A percentile compares a stretch with the other conserved stretches of the same genome.
These are phyloP conservation scores for Cervus canadensis DNA, from an alignment of 2,113 vertebrate genomes.

Conservation along the genomic window DNA sequence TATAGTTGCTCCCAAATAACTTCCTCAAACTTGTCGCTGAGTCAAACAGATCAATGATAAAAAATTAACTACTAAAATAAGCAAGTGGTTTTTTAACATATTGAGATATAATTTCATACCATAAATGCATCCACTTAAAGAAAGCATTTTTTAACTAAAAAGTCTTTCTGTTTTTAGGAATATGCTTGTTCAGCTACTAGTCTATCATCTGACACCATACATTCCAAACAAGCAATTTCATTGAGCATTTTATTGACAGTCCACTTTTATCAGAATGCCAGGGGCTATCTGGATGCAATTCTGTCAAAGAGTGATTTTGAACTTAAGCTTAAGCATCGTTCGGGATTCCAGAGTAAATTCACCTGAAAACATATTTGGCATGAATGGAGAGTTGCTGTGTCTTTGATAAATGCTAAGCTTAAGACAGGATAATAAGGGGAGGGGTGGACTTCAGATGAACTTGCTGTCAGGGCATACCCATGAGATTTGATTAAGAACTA, in stretches of 20 bases:
- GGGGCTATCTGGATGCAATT: slow-evolving; percentile 40
- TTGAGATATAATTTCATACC: background rate
- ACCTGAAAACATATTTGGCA: slow-evolving; percentile 41
- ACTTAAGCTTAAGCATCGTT: background rate
- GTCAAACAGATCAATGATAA: background rate
- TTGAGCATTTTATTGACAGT: slow-evolving; percentile 64
- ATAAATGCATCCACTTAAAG: background rate
- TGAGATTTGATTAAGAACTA: slow-evolving; percentile 18
- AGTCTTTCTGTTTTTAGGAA: background rate
- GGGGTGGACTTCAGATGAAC: background rate
- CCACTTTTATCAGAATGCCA: slow-evolving; percentile 52
- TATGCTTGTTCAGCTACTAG: slow-evolving; percentile 27
- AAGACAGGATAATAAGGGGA: slow-evolving; percentile 1
- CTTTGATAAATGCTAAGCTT: background rate
- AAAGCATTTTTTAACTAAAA: slow-evolving; percentile 7
- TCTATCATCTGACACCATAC: background rate
- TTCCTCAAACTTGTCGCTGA: background rate
- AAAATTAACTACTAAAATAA: background rate
- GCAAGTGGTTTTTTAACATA: background rate
- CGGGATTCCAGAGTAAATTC: slow-evolving; percentile 51
- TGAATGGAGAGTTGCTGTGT: slow-evolving; percentile 38
- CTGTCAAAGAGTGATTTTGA: slow-evolving; percentile 41
- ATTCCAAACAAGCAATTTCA: slow-evolving; percentile 61
- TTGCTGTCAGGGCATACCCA: background rate
- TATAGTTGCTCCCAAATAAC: background rate